phyloP scores from a whole-genome alignment of 1,140 invertebrate genomes.

The Zaprionus capensis region DNA sequence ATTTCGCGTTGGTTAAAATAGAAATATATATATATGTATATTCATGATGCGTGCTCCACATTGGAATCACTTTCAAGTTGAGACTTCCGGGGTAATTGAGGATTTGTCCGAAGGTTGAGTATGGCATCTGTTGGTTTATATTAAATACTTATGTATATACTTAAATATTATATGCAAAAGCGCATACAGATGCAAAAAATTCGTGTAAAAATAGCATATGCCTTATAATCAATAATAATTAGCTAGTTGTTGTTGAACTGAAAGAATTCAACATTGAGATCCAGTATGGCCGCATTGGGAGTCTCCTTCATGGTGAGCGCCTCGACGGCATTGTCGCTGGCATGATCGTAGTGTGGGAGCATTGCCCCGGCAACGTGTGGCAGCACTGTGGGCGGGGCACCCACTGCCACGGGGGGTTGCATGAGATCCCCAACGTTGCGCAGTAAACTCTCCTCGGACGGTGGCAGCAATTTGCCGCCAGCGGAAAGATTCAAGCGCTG shows the following conservation, averaged over 20 bases:
- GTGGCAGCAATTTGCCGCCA: conserved; percentile 75
- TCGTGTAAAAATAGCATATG: conserved; percentile 1
- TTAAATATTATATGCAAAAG: conserved; percentile 13
- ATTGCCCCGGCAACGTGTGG: conserved; percentile 46
- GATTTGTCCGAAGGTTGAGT: background rate
- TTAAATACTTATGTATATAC: background rate
- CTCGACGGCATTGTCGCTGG: conserved; percentile 81
- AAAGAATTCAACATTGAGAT: conserved; percentile 80
- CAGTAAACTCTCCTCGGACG: conserved; percentile 78
- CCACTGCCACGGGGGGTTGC: conserved; percentile 65
- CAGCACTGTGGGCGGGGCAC: conserved; percentile 42
- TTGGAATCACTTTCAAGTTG: background rate
- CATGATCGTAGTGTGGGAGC: conserved; percentile 75
- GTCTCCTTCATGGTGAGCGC: conserved; percentile 77
- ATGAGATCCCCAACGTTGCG: conserved; percentile 77
- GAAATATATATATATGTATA: conserved; percentile 9
- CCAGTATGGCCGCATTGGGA: conserved; percentile 60
- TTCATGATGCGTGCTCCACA: background rate
- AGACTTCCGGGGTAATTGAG: background rate
- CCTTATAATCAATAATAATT: background rate
- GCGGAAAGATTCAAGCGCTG: conserved; percentile 78
- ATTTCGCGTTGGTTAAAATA: conserved; percentile 11
- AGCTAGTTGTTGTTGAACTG: conserved; percentile 76
- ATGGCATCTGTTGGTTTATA: background rate
- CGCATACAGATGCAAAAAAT: background rate